These are phyloP conservation scores for Cerceris rybyensis DNA, from an alignment of 2,888 invertebrate species.

Conservation along the genomic window DNA sequence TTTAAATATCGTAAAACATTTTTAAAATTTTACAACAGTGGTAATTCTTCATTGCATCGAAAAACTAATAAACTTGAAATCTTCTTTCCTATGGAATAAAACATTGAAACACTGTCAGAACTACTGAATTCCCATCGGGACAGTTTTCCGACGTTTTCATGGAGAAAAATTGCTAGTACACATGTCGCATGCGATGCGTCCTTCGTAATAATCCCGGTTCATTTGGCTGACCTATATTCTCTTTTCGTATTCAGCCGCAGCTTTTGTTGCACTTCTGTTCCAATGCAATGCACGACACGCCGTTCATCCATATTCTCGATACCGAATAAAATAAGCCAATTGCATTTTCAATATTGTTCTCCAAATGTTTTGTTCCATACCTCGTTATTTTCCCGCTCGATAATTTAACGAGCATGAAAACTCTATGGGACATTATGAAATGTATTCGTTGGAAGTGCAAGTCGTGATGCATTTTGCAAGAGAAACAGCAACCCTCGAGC, in stretches of 20 bases:
- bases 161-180: conserved; percentile 23
- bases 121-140: not conserved
- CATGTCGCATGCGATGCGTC: conserved; percentile 27
- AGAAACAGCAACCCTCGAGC: too few relatives aligned
- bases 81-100: too few relatives aligned
- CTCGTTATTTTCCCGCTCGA: not conserved
- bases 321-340: not conserved
- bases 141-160: not conserved
- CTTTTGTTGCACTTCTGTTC: conserved; percentile 32
- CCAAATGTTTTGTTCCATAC: not conserved
- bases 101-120: too few relatives aligned
- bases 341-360: not conserved
- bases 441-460: too few relatives aligned
- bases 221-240: conserved; percentile 51
- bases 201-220: conserved; percentile 44
- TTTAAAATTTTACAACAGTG: too few relatives aligned
- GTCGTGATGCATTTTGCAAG: too few relatives aligned
- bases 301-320: not conserved
- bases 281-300: conserved; percentile 9
- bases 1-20: too few relatives aligned
- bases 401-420: too few relatives aligned
- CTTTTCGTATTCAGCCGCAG: conserved; percentile 7
- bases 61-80: too few relatives aligned
- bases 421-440: too few relatives aligned
- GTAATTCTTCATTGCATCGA: too few relatives aligned